phyloP scores from a whole-genome alignment of 2,797 vertebrate genomes.

The Ammospiza maritima region DNA sequence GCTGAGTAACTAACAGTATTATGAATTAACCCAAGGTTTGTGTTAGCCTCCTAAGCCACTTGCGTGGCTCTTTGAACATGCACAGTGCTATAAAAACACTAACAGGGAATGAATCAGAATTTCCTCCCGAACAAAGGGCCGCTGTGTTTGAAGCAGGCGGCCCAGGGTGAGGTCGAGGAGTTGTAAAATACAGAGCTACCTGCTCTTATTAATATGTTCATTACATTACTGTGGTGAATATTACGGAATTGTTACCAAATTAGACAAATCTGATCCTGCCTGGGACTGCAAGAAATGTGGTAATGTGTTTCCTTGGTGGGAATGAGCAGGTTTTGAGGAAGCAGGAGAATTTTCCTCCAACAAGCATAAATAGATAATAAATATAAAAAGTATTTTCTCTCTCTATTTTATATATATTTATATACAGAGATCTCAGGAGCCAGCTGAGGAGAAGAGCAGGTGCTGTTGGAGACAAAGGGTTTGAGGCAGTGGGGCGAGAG shows the following conservation, averaged over 20 bases:
- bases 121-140: not conserved
- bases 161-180: not conserved
- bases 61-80: not conserved
- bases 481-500: not conserved
- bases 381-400: not conserved
- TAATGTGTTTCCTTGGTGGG: not conserved
- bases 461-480: not conserved
- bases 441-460: not conserved
- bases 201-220: not conserved
- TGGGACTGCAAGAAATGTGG: not conserved
- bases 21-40: slow-evolving; percentile 35
- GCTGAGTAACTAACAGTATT: slow-evolving; percentile 22
- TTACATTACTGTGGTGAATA: not conserved
- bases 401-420: not conserved
- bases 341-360: not conserved
- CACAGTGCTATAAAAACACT: not conserved
- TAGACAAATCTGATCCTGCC: not conserved
- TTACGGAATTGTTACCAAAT: not conserved
- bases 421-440: not conserved
- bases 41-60: slow-evolving; percentile 25
- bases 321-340: not conserved
- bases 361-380: not conserved
- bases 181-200: slow-evolving; percentile 12
- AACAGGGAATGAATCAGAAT: not conserved
- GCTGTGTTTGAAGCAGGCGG: not conserved